Conservation (phyloP, 2,888 invertebrate species). For the Lycocerus yunnanus region DNA sequence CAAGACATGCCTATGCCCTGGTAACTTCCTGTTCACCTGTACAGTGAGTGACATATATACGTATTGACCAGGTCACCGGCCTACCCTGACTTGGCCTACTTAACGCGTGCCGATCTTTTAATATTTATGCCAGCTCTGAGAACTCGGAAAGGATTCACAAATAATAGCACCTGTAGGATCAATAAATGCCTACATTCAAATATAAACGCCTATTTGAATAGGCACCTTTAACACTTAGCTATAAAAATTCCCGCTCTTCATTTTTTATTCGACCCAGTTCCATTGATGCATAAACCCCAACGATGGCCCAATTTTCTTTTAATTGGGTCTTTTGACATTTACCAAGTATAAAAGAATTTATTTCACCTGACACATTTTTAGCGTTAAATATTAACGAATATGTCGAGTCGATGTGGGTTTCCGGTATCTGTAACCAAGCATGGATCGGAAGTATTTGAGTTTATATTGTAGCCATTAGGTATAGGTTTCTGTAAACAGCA, state of each 20-base stretch:
- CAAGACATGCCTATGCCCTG: conserved; percentile 25
- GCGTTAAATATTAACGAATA: not conserved
- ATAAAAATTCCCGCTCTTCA: conserved; percentile 22
- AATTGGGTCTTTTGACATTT: conserved; percentile 2
- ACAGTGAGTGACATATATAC: conserved; percentile 27
- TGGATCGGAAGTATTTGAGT: conserved; percentile 20
- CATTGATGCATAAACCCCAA: conserved; percentile 10
- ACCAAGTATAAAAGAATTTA: not conserved
- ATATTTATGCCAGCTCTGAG: conserved; percentile 29
- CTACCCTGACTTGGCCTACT: conserved; percentile 41
- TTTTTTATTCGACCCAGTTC: conserved; percentile 25
- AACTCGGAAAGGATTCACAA: conserved; percentile 33
- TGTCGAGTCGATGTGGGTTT: not conserved
- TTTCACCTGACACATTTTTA: not conserved
- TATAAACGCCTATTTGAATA: conserved; percentile 28
- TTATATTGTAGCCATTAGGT: conserved; percentile 18
- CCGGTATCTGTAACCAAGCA: conserved; percentile 21
- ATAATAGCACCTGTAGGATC: conserved; percentile 34
- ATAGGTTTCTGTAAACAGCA: conserved; percentile 11
- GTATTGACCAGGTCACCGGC: conserved; percentile 42
- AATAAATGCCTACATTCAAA: conserved; percentile 32
- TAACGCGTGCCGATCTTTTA: conserved; percentile 29
- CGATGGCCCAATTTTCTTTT: conserved; percentile 14
- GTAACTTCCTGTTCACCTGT: conserved; percentile 30
- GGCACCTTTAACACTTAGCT: conserved; percentile 18